phyloP scores from a whole-genome alignment of 2,113 vertebrate species.

The Theropithecus gelada region DNA sequence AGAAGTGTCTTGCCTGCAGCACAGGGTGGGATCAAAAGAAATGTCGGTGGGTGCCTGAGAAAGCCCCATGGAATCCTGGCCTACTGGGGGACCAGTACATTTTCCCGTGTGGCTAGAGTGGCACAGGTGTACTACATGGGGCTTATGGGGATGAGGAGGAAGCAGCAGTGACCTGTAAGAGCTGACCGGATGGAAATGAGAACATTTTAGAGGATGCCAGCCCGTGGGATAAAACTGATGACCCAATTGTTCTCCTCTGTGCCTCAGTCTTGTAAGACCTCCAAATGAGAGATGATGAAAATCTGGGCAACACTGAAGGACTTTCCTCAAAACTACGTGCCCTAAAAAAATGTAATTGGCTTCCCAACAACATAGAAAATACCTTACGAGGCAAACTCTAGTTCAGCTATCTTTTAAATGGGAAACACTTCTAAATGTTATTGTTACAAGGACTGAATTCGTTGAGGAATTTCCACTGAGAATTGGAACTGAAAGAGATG shows the following conservation, averaged over 20 bases:
- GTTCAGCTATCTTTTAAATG: conserved; percentile 45
- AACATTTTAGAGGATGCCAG: neutral
- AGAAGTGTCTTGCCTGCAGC: neutral
- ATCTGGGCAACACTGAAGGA: neutral
- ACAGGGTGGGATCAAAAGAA: neutral
- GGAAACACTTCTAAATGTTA: conserved; percentile 42
- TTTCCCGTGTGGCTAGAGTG: neutral
- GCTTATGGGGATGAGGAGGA: neutral
- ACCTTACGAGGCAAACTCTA: neutral
- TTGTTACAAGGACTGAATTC: conserved; percentile 41
- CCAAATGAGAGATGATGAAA: conserved; percentile 14
- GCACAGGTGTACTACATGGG: neutral
- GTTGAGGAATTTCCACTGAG: conserved; percentile 57
- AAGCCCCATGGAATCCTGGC: neutral
- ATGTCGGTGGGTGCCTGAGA: neutral
- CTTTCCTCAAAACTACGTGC: neutral
- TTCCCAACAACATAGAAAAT: conserved; percentile 47
- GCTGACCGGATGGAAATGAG: neutral
- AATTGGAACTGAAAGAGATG: conserved; percentile 44
- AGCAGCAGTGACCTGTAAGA: neutral
- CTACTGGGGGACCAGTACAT: neutral
- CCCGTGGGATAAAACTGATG: neutral
- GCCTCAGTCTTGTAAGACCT: neutral
- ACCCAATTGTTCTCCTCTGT: neutral
- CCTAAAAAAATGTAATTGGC: conserved; percentile 44